Conservation (phyloP, 2,888 invertebrate genomes). For the Clepsis dumicolana region DNA sequence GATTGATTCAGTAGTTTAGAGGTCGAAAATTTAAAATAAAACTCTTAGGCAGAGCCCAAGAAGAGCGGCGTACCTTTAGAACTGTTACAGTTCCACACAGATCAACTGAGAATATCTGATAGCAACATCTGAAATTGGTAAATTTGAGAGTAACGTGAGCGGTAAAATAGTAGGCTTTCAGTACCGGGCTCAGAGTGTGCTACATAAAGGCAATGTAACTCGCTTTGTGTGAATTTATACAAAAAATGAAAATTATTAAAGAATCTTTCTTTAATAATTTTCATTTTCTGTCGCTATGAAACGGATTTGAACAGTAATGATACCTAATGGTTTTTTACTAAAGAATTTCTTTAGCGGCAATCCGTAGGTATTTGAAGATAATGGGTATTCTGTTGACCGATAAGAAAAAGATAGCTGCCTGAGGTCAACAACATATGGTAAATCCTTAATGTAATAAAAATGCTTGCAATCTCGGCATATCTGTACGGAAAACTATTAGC, state of each 20-base stretch:
- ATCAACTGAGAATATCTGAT: not conserved
- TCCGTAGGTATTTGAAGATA: no score
- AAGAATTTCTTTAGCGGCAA: no score
- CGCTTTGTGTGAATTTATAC: constrained; percentile 23
- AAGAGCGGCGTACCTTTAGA: no score
- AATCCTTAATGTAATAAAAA: no score
- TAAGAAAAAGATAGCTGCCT: no score
- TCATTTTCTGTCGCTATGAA: not conserved
- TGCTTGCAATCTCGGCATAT: no score
- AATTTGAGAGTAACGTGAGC: not conserved
- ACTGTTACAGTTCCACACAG: not conserved
- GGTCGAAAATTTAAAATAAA: not conserved
- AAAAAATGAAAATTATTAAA: constrained; percentile 30
- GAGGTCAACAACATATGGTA: no score
- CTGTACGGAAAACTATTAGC: no score
- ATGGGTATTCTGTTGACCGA: no score
- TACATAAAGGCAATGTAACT: constrained; percentile 13
- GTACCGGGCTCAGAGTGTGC: constrained; percentile 3
- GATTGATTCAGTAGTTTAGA: not conserved
- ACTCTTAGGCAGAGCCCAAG: no score
- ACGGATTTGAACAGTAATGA: constrained; percentile 18
- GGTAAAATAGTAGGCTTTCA: constrained; percentile 20
- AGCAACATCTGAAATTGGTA: not conserved
- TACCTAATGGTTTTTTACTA: no score
- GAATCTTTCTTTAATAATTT: no score